phyloP scores from a whole-genome alignment of 2,797 vertebrate genomes.

The Balearica regulorum region DNA sequence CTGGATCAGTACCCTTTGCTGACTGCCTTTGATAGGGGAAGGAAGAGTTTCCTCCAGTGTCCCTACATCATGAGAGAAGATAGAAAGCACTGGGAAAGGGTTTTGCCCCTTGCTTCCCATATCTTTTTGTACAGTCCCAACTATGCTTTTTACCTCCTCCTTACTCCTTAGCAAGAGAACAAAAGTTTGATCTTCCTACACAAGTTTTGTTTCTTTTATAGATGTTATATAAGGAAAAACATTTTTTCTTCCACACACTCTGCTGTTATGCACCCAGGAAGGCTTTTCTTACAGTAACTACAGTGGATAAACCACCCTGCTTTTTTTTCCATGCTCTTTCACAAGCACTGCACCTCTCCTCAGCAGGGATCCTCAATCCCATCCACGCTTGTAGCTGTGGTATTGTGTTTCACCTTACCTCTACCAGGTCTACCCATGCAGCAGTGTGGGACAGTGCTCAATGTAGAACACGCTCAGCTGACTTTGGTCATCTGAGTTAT shows the following conservation, averaged over 20 bases:
- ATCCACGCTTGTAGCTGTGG: background rate
- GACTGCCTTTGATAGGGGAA: background rate
- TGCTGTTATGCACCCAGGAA: background rate
- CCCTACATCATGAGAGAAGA: background rate
- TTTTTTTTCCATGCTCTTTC: background rate
- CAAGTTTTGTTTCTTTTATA: background rate
- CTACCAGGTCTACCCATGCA: background rate
- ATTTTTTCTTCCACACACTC: background rate
- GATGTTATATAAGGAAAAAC: background rate
- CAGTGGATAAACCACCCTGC: background rate
- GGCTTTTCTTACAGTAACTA: background rate
- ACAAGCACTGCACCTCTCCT: background rate
- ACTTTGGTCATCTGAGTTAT: background rate
- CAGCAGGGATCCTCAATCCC: background rate
- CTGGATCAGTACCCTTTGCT: background rate
- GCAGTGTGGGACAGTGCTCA: background rate
- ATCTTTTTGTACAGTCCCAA: background rate
- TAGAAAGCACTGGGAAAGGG: background rate
- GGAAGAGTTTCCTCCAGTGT: background rate
- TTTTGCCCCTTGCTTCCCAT: background rate
- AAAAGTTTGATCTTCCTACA: background rate
- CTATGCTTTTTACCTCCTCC: background rate
- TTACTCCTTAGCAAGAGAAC: background rate
- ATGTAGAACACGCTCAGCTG: background rate
- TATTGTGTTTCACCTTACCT: background rate